Base-by-base conservation (phyloP, 2,797 vertebrate species). In the Toxotes lorentzi region DNA sequence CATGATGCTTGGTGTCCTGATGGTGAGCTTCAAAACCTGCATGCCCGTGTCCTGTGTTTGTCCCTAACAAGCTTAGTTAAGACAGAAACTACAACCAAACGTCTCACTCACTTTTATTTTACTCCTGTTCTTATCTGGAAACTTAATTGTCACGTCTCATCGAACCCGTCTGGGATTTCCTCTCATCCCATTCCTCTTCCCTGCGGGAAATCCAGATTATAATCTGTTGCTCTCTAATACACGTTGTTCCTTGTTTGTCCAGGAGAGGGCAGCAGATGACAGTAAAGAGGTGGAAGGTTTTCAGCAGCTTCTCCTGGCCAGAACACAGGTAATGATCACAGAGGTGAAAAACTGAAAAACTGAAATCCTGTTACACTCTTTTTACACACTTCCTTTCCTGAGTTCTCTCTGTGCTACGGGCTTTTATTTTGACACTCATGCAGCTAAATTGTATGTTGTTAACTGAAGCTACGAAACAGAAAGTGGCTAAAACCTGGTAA, bases 211-310 rank as follows among this genome's bases (percentile, higher is more conserved):
- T 38, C 11, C 9, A 38, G 10, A 38, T 11, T 10, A 12, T 8
- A 35, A 35, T 35, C 34, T 35, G 8, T 8, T 35, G 8, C 34
- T 35, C 34, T 35, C 3, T 35, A 35, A 6, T 35, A 5, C 34
- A 11, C 10, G 1, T 11, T 41, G 48, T 21, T 4, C 13, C 35
- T 4, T 10, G 17, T 83, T 4, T 57, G 61, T 91, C 84, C 80
- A 98, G 97, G 97, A 98, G 91, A 94, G 97, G 82, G 97, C 97
- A 1, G 94, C 96, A 13, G 97, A 97, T 12, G 97, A 98, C 94
- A 98, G 97, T 77, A 98, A 98, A 48, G 97, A 98, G 83, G 97
- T 97, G 66, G 97, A 98, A 27, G 95, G 97, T 7, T 98, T 98
- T 86, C 97, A 98, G 86, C 97, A 98, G 93, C 94, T 98, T 38